Evolutionary conservation across 2,888 invertebrate species (phyloP).

Genomic region (Dexiosoma caninum): DNA sequence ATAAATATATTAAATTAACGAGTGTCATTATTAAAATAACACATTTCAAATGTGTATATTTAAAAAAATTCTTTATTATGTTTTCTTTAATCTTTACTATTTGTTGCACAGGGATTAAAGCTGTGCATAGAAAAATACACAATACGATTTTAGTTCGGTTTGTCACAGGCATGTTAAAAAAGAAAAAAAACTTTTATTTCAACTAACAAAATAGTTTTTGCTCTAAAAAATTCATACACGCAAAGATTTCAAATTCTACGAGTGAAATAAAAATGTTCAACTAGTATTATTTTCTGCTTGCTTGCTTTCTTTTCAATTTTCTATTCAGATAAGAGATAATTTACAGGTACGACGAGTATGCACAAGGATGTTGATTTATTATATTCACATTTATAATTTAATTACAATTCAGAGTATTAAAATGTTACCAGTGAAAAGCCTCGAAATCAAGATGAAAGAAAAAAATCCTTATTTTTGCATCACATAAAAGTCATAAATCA

Average conservation of each 20-base stretch:
- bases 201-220: conserved; percentile 6
- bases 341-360: not conserved
- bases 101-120: not conserved
- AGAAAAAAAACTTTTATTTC: conserved; percentile 10
- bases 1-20: no score
- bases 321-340: conserved; percentile 21
- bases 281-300: conserved; percentile 5
- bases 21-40: not conserved
- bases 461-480: conserved; percentile 29
- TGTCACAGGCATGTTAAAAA: conserved; percentile 13
- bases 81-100: not conserved
- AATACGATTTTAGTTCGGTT: not conserved
- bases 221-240: not conserved
- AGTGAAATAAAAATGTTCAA: conserved; percentile 19
- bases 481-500: conserved; percentile 34
- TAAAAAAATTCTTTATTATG: not conserved
- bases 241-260: not conserved
- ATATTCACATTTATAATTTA: conserved; percentile 32
- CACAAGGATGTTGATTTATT: conserved; percentile 2
- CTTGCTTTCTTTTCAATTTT: conserved; percentile 1
- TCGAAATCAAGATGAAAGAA: conserved; percentile 37
- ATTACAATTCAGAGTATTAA: conserved; percentile 41
- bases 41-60: not conserved
- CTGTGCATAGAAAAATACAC: not conserved
- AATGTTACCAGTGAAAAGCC: conserved; percentile 40